Evolutionary conservation across 2,888 invertebrate genomes (phyloP).

Genomic region (Axea sp.): DNA sequence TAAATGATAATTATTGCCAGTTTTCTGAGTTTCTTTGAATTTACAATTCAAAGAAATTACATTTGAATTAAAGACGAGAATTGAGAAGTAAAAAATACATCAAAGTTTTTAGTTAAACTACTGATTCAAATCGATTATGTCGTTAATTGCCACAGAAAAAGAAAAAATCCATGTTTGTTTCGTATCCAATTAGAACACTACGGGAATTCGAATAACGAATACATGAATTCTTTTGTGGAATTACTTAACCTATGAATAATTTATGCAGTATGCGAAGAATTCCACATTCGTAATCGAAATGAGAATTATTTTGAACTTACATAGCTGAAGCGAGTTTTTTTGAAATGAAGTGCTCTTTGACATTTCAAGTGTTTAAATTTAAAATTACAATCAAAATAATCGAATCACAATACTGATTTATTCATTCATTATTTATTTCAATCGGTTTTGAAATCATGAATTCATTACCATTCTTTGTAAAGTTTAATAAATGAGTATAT

Average conservation of each 20-base stretch:
- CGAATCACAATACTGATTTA: too few species aligned
- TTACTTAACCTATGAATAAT: slow-evolving; percentile 30
- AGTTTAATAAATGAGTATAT: too few species aligned
- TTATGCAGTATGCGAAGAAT: slow-evolving; percentile 27
- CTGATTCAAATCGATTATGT: slow-evolving; percentile 30
- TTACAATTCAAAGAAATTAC: too few species aligned
- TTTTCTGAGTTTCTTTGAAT: too few species aligned
- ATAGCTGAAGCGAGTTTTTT: too few species aligned
- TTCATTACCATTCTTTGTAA: too few species aligned
- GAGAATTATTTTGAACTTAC: slow-evolving; percentile 19
- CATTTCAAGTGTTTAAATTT: neutral
- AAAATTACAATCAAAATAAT: too few species aligned
- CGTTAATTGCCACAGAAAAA: slow-evolving; percentile 19
- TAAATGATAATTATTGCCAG: too few species aligned
- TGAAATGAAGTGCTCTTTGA: too few species aligned
- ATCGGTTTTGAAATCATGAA: too few species aligned
- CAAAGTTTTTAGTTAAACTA: slow-evolving; percentile 19
- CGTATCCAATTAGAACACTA: slow-evolving; percentile 34
- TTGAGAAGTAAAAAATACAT: slow-evolving; percentile 24
- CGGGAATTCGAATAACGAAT: slow-evolving; percentile 13
- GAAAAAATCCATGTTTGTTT: slow-evolving; percentile 29
- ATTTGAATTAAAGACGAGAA: slow-evolving; percentile 35
- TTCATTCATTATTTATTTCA: too few species aligned
- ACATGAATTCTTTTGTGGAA: slow-evolving; percentile 14
- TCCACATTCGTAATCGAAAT: slow-evolving; percentile 12